These are phyloP conservation scores for Standfussiana lucernea DNA, from an alignment of 2,888 invertebrate species.

Conservation along the genomic window DNA sequence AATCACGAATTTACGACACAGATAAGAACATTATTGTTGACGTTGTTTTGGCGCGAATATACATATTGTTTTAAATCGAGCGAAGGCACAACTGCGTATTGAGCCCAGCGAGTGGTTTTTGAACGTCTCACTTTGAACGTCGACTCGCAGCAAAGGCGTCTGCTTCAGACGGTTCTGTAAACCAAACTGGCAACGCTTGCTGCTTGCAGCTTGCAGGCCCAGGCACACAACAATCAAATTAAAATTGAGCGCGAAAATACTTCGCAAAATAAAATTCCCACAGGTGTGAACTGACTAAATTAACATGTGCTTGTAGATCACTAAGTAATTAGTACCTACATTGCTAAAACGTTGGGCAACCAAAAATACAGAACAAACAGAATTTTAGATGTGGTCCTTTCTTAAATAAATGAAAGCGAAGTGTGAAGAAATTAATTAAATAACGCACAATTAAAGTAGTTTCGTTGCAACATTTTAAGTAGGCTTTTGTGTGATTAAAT, in stretches of 20 bases:
- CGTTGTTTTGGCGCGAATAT: constrained; percentile 49
- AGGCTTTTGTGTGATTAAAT: constrained; percentile 15
- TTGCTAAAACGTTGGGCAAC: constrained; percentile 9
- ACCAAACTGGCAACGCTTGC: constrained; percentile 75
- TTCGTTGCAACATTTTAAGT: neutral
- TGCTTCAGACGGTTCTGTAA: constrained; percentile 75
- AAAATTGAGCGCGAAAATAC: constrained; percentile 54
- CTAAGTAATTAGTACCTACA: constrained; percentile 22
- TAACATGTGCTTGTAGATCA: constrained; percentile 27
- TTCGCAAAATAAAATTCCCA: constrained; percentile 32
- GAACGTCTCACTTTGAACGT: constrained; percentile 70
- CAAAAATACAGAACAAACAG: constrained; percentile 12
- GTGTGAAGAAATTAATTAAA: constrained; percentile 3
- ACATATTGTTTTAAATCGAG: constrained; percentile 49
- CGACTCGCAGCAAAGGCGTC: constrained; percentile 74
- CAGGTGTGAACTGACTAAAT: constrained; percentile 40
- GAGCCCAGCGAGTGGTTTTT: constrained; percentile 60
- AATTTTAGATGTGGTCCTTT: neutral
- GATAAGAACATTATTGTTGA: constrained; percentile 50
- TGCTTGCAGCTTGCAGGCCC: constrained; percentile 35
- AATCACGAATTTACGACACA: constrained; percentile 46
- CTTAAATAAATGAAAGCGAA: constrained; percentile 21
- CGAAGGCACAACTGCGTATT: constrained; percentile 47
- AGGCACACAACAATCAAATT: constrained; percentile 57
- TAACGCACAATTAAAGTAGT: neutral